Base-by-base conservation (phyloP, 2,888 invertebrate species). In the Phorcus lineatus region DNA sequence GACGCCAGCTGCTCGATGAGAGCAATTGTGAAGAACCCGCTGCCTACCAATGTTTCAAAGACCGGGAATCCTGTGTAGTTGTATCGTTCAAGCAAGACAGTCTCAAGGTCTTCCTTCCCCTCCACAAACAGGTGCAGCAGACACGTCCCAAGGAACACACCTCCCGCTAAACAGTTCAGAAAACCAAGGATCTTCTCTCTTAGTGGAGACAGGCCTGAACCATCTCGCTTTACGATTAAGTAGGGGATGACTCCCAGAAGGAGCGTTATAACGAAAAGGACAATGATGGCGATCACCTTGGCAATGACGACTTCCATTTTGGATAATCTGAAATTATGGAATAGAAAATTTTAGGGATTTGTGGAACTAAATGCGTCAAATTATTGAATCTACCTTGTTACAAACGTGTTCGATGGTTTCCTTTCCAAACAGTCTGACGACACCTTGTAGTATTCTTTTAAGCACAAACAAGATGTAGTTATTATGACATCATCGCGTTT, bases 121-220 rank as follows among this genome's bases (percentile, higher is more conserved):
- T 91, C 88, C 0, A 91, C 91, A 54, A 92, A 82, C 16, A 92
- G 84, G 53, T 90, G 90, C 7, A 93, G 84, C 77, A 93, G 89
- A 80, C 91, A 90, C 83, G 91, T 90, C 6, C 89, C 91, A 17
- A 93, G 83, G 79, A 93, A 92, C 31, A 93, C 91, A 11, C 93
- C 93, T 13, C 91, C 91, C 31, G 91, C 89, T 66, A 92, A 82
- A 77, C 92, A 92, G 82, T 85, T 83, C 22, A 85, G 78, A 40
- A 70, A 54, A 19, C 78, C 55, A 31, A 85, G 40, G 13, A 79
- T 54, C 57, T 28, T 52, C 16, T 78, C 66, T 24, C 67, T 22
- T 24, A 62, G 36, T 4, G 55, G 2, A 24, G 55, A 36, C 3
- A 36, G n/a, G 1, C 36, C 16, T 0, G 57, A 22, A 24, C 31